Evolutionary conservation across 2,113 vertebrate species (phyloP).

Genomic region (Ploceus nigricollis): DNA sequence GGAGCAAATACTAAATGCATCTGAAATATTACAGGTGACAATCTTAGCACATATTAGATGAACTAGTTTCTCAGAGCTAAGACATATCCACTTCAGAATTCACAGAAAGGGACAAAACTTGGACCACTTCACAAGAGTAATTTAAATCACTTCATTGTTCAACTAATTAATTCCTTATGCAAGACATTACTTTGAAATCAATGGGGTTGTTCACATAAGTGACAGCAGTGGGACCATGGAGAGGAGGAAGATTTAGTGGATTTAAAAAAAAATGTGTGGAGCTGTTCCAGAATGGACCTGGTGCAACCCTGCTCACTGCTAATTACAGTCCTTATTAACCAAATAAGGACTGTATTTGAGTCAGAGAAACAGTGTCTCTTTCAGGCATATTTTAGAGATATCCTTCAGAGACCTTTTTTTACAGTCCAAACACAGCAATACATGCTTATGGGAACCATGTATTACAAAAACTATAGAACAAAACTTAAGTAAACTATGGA

Average conservation of each 20-base stretch:
- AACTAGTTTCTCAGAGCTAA: background rate
- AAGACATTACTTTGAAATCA: background rate
- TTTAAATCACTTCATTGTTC: background rate
- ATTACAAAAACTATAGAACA: background rate
- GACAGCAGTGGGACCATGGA: background rate
- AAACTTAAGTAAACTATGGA: background rate
- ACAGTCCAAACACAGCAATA: background rate
- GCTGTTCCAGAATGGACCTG: background rate
- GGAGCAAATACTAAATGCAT: background rate
- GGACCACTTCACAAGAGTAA: background rate
- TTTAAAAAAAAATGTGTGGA: background rate
- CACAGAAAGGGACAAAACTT: background rate
- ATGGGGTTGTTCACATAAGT: background rate
- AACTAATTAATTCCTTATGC: background rate
- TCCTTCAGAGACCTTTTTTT: background rate
- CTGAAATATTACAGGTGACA: background rate
- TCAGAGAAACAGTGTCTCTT: background rate
- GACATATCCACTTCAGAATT: background rate
- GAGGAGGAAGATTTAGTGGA: background rate
- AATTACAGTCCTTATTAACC: too few relatives aligned
- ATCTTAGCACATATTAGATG: background rate
- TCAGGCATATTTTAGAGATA: background rate
- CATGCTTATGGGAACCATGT: background rate
- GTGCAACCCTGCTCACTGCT: background rate
- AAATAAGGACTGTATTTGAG: background rate